phyloP scores from a whole-genome alignment of 2,888 invertebrate species.

The Lepidochitona cinerea region DNA sequence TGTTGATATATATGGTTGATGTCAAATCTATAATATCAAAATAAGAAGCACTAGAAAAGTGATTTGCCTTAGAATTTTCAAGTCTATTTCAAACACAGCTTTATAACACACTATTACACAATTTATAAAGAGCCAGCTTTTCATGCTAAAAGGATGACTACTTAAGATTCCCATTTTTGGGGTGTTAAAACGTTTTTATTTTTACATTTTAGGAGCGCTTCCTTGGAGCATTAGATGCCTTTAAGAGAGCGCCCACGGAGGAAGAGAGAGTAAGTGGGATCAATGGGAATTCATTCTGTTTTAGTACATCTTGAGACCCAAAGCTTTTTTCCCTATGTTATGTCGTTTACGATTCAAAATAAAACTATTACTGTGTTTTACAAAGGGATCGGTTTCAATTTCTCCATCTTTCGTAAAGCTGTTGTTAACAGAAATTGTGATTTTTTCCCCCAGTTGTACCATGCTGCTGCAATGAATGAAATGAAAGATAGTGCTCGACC shows the following conservation, averaged over 20 bases:
- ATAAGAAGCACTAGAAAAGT: neutral
- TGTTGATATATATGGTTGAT: neutral
- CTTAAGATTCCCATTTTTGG: neutral
- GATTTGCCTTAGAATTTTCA: neutral
- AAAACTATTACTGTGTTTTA: no score
- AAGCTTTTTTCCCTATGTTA: no score
- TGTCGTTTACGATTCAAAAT: no score
- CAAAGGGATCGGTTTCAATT: no score
- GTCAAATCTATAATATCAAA: neutral
- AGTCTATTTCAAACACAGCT: no score
- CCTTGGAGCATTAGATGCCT: neutral
- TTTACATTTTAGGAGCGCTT: neutral
- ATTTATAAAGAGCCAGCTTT: neutral
- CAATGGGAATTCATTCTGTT: no score
- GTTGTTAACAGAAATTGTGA: no score
- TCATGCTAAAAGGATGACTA: neutral
- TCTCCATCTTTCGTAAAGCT: no score
- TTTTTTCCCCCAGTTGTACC: neutral
- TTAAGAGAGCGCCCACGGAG: neutral
- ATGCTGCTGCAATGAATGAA: neutral
- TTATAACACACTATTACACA: no score
- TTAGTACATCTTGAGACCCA: no score
- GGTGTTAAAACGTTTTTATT: neutral
- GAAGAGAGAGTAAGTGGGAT: neutral
- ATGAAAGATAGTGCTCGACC: slow-evolving; percentile 8